Evolutionary conservation across 2,113 vertebrate genomes (phyloP), one percentile per base, ranked within the genome.

Genomic region (Daboia siamensis): DNA sequence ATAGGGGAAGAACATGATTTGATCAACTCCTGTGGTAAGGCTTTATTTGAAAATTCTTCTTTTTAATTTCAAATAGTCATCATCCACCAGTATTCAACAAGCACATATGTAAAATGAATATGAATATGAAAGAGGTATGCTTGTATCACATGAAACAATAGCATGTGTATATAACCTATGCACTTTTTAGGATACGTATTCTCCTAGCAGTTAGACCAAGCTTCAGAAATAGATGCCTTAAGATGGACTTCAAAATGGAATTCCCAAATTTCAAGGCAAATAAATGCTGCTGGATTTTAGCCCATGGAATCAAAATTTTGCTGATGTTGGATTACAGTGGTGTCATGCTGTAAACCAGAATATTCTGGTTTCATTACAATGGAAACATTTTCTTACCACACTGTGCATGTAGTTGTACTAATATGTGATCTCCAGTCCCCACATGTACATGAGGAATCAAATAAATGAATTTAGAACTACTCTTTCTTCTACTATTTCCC

Each of bases 301-400:
- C 69, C 59, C 44, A 11, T 57, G 88, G 39, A 90, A 86, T 24
- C n/a, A 93, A 93, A 93, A 48, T 33, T 56, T 52, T 52, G 29
- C 55, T 33, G 15, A 85, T 59, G 55, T 29, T n/a, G 56, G 61
- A 92, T 90, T 90, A 90, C 55, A 33, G 5, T 46, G 1, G n/a
- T 88, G 59, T 44, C 86, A 92, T 54, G 87, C 52, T 89, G 69
- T 85, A 85, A 92, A 89, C 85, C 46, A 87, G 91, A 85, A 89
- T n/a, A 89, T 39, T 56, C 29, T 90, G 74, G 55, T 86, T 90
- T 90, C 88, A 90, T 90, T 93, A 55, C 15, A 86, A 23, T 33
- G 61, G 48, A n/a, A 54, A 26, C 21, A 26, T 86, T 86, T 93
- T 64, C 80, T 93, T 86, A 44, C 20, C n/a, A 54, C 44, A 17